Evolutionary conservation across 2,888 invertebrate species (phyloP).

Genomic region (Platycheirus rosarum): DNA sequence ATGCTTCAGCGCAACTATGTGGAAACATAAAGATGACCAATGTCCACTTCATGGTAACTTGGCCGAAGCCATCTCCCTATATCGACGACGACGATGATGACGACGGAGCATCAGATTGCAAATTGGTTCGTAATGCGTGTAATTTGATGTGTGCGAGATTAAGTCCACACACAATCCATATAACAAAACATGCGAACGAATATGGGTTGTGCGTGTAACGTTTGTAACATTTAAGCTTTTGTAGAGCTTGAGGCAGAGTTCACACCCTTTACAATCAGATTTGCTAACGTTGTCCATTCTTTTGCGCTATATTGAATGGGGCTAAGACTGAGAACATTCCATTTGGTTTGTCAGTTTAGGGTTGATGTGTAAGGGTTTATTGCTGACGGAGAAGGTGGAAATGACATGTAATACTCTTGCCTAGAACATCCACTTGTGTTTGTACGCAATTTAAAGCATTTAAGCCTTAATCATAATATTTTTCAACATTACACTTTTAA

Average conservation of each 20-base stretch:
- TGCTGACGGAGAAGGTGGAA: constrained; percentile 18
- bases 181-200: constrained; percentile 7
- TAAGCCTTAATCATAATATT: too few relatives aligned
- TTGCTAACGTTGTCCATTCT: constrained; percentile 24
- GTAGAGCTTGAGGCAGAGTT: not conserved
- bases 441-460: too few relatives aligned
- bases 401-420: too few relatives aligned
- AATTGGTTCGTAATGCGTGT: constrained; percentile 65
- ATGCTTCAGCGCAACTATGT: constrained; percentile 17
- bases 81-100: too few relatives aligned
- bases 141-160: constrained; percentile 52
- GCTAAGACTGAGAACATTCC: constrained; percentile 8
- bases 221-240: not conserved
- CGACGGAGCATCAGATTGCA: constrained; percentile 38
- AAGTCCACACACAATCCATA: constrained; percentile 49
- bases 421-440: too few relatives aligned
- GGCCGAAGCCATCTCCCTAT: constrained; percentile 26
- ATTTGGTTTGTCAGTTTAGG: not conserved
- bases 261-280: not conserved
- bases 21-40: not conserved
- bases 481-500: too few relatives aligned
- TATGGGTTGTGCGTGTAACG: constrained; percentile 21
- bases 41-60: constrained; percentile 11
- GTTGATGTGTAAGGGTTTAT: not conserved
- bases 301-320: not conserved